These are phyloP conservation scores for Drosophila hamatofila DNA, from an alignment of 2,888 invertebrate species.

Conservation along the genomic window DNA sequence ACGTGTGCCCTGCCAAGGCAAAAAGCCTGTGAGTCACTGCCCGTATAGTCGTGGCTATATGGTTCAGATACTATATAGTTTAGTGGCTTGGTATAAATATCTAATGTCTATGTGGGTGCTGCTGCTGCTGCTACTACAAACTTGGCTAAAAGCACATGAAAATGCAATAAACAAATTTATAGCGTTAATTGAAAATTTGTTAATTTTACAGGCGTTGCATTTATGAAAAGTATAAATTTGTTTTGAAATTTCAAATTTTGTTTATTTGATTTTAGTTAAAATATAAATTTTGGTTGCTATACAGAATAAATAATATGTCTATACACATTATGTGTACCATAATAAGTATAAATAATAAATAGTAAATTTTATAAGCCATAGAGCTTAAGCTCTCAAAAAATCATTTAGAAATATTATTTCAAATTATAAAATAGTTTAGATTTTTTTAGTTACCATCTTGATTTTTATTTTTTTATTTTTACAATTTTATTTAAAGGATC, in stretches of 20 bases:
- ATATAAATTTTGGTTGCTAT: too few relatives aligned
- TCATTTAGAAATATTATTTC: too few relatives aligned
- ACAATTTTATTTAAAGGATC: too few relatives aligned
- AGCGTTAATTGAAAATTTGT: slow-evolving; percentile 28
- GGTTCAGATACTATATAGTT: slow-evolving; percentile 22
- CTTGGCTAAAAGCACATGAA: slow-evolving; percentile 18
- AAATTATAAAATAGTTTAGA: too few relatives aligned
- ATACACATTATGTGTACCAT: too few relatives aligned
- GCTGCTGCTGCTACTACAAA: slow-evolving; percentile 26
- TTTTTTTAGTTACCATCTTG: too few relatives aligned
- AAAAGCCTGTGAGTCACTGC: slow-evolving; percentile 45
- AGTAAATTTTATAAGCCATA: too few relatives aligned
- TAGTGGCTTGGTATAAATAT: slow-evolving; percentile 15
- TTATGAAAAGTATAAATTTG: neutral
- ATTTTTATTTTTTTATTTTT: too few relatives aligned
- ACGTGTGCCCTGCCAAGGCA: slow-evolving; percentile 49
- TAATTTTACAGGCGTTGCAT: slow-evolving; percentile 16
- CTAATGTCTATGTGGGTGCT: slow-evolving; percentile 35
- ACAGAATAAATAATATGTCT: too few relatives aligned
- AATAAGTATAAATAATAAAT: too few relatives aligned
- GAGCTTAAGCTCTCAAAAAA: too few relatives aligned
- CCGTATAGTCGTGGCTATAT: slow-evolving; percentile 23
- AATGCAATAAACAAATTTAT: slow-evolving; percentile 46
- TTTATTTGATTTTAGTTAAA: too few relatives aligned
- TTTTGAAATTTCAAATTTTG: neutral